phyloP scores from a whole-genome alignment of 1,140 invertebrate species.

The Cepaea nemoralis region DNA sequence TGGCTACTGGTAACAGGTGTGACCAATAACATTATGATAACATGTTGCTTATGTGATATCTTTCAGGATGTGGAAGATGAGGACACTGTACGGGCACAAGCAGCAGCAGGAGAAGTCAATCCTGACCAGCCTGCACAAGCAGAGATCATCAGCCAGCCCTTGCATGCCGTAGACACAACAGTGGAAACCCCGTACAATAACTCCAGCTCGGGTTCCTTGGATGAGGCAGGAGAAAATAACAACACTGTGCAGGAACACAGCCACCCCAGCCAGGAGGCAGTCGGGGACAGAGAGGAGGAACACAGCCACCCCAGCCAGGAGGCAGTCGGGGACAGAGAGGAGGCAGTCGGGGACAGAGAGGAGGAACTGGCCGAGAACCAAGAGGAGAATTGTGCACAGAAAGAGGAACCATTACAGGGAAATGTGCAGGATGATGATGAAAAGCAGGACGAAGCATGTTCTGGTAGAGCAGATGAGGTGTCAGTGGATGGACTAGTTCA shows the following conservation, averaged over 20 bases:
- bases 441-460: background rate
- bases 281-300: background rate
- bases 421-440: background rate
- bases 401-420: background rate
- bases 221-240: background rate
- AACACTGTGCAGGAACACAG: background rate
- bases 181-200: background rate
- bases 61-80: background rate
- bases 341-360: background rate
- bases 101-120: no score
- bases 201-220: background rate
- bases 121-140: background rate
- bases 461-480: background rate
- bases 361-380: background rate
- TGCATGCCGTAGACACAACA: background rate
- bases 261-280: no score
- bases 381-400: background rate
- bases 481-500: slow-evolving; percentile 6
- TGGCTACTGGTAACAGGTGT: no score
- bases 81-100: background rate
- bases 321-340: background rate
- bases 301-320: no score
- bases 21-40: no score
- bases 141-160: background rate
- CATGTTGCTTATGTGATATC: no score